phyloP scores from a whole-genome alignment of 2,113 vertebrate species.

The Cebidichthys violaceus region DNA sequence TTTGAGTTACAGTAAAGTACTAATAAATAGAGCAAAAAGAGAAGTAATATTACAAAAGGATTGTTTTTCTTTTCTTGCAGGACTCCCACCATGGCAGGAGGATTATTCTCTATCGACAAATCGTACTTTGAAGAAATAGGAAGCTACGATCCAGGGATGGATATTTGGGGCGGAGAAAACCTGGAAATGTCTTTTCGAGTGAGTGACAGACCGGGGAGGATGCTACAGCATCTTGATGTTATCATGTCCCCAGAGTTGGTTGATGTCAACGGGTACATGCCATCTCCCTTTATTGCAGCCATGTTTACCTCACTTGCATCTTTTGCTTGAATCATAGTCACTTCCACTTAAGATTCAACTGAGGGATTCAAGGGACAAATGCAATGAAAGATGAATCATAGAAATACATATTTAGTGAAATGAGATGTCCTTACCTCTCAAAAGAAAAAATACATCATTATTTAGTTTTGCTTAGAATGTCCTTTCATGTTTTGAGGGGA shows the following conservation, averaged over 20 bases:
- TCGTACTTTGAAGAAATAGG: slow-evolving; percentile 99
- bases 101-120: slow-evolving; percentile 97
- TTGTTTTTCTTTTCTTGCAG: slow-evolving; percentile 75
- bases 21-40: slow-evolving; percentile 6
- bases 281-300: not conserved
- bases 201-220: slow-evolving; percentile 68
- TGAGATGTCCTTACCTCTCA: not conserved
- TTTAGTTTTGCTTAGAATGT: not conserved
- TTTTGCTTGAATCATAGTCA: not conserved
- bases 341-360: not conserved
- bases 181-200: slow-evolving; percentile 99
- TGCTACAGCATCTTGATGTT: not conserved
- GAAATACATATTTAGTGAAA: not conserved
- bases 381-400: not conserved
- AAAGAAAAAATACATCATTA: not conserved
- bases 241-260: not conserved
- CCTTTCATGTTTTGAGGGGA: not conserved
- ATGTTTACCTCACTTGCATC: not conserved
- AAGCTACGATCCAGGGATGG: slow-evolving; percentile 99
- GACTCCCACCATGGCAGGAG: slow-evolving; percentile 99
- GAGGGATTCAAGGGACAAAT: not conserved
- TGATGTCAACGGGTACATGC: not conserved
- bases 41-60: not conserved
- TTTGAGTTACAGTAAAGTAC: slow-evolving; percentile 6
- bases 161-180: slow-evolving; percentile 99